A percentile compares a stretch with the other conserved stretches of the same genome.
These are phyloP conservation scores for Acrobeloides nanus DNA, from an alignment of 2,888 invertebrate genomes.

Conservation along the genomic window DNA sequence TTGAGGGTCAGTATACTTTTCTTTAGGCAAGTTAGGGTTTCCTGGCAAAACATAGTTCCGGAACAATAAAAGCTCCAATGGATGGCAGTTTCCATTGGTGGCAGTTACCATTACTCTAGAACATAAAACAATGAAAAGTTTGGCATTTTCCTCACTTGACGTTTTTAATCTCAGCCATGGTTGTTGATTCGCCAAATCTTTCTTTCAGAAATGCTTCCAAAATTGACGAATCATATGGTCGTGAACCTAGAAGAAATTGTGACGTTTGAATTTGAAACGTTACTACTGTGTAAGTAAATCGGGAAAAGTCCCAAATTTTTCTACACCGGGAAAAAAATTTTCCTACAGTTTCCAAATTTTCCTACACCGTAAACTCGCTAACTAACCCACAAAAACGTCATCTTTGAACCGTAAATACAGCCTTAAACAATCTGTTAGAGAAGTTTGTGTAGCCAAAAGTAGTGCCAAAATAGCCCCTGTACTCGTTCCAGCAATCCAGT, in stretches of 20 bases:
- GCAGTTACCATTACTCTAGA: conserved; percentile 70
- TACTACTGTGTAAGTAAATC: too few relatives aligned
- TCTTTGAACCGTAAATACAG: conserved; percentile 92
- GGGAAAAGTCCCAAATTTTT: too few relatives aligned
- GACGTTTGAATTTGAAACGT: too few relatives aligned
- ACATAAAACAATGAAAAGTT: conserved; percentile 8
- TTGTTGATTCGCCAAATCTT: conserved; percentile 72
- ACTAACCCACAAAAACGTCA: conserved; percentile 66
- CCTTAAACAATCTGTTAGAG: conserved; percentile 70
- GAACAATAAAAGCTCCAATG: conserved; percentile 87
- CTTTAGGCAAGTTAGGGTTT: too few relatives aligned
- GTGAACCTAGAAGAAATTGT: too few relatives aligned
- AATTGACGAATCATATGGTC: conserved; percentile 78
- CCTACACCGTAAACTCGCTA: conserved; percentile 51
- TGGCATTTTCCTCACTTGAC: conserved; percentile 61
- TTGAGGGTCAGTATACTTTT: conserved; percentile 8
- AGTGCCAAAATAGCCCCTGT: conserved; percentile 86
- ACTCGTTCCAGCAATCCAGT: conserved; percentile 82
- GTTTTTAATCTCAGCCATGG: conserved; percentile 75
- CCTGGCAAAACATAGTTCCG: conserved; percentile 68
- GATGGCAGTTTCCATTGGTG: conserved; percentile 79
- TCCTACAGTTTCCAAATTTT: conserved; percentile 1
- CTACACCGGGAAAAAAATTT: too few relatives aligned
- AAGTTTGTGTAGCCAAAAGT: conserved; percentile 65
- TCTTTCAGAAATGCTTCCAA: conserved; percentile 79